A percentile compares a stretch with the other conserved stretches of the same genome.
Evolutionary conservation across 2,888 invertebrate species (phyloP).

Genomic region (Alcis repandata): DNA sequence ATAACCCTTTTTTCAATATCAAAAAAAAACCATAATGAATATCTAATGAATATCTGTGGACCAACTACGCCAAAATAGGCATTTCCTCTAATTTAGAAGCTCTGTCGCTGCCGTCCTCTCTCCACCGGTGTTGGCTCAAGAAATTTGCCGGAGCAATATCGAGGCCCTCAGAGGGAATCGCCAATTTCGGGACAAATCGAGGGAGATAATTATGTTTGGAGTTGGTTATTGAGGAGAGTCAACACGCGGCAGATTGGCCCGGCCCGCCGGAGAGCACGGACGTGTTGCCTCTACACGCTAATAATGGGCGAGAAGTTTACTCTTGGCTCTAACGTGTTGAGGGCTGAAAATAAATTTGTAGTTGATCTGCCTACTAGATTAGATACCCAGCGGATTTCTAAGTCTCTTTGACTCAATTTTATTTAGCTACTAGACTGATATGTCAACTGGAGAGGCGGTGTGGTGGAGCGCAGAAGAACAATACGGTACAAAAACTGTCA

Average conservation of each 20-base stretch:
- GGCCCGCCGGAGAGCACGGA: constrained; percentile 38
- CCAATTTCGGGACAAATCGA: constrained; percentile 84
- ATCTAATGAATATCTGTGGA: not conserved
- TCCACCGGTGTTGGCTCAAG: constrained; percentile 77
- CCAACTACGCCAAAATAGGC: not conserved
- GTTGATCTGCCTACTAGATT: not conserved
- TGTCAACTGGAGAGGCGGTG: no score
- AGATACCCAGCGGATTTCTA: no score
- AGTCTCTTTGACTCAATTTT: no score
- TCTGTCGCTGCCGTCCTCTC: constrained; percentile 9
- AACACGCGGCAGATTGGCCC: constrained; percentile 75
- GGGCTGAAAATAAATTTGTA: not conserved
- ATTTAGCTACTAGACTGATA: no score
- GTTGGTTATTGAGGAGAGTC: constrained; percentile 84
- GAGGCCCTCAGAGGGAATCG: constrained; percentile 76
- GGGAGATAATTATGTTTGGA: constrained; percentile 86
- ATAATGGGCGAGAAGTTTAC: constrained; percentile 27
- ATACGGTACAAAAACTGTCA: no score
- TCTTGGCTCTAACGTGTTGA: constrained; percentile 10
- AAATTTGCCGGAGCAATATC: constrained; percentile 81
- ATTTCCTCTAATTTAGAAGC: not conserved
- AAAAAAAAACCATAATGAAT: not conserved
- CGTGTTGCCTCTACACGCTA: constrained; percentile 33
- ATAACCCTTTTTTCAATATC: no score
- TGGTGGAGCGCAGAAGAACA: no score